A percentile compares a stretch with the other conserved stretches of the same genome.
These are phyloP conservation scores for Chymomyza caudatula DNA, from an alignment of 2,888 invertebrate species.

Conservation along the genomic window DNA sequence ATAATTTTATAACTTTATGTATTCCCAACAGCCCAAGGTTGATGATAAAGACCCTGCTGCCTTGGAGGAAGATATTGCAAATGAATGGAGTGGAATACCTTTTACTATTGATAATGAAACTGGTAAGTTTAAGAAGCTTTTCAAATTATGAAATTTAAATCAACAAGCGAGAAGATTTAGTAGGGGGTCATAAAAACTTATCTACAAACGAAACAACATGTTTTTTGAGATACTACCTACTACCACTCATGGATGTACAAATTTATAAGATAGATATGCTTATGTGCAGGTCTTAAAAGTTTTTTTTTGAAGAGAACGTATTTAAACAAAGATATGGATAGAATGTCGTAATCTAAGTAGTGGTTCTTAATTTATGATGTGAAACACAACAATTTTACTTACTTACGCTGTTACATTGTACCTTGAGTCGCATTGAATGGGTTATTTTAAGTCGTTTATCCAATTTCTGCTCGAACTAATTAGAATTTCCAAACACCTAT, in stretches of 20 bases:
- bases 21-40: slow-evolving; percentile 41
- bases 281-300: too few relatives aligned
- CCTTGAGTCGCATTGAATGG: background rate
- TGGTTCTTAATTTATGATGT: too few relatives aligned
- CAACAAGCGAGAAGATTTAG: background rate
- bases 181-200: background rate
- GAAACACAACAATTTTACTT: too few relatives aligned
- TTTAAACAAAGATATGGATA: too few relatives aligned
- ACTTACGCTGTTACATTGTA: background rate
- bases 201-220: background rate
- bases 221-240: background rate
- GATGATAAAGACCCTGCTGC: slow-evolving; percentile 52
- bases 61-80: slow-evolving; percentile 78
- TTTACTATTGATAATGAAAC: slow-evolving; percentile 93
- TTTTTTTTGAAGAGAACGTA: too few relatives aligned
- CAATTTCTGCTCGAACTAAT: background rate
- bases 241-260: too few relatives aligned
- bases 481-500: background rate
- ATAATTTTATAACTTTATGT: slow-evolving; percentile 5
- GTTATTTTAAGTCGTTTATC: background rate
- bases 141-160: background rate
- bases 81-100: slow-evolving; percentile 89
- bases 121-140: slow-evolving; percentile 81
- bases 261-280: too few relatives aligned
- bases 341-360: too few relatives aligned